phyloP scores from a whole-genome alignment of 2,797 vertebrate species.

The Phrynocephalus vlangalii region DNA sequence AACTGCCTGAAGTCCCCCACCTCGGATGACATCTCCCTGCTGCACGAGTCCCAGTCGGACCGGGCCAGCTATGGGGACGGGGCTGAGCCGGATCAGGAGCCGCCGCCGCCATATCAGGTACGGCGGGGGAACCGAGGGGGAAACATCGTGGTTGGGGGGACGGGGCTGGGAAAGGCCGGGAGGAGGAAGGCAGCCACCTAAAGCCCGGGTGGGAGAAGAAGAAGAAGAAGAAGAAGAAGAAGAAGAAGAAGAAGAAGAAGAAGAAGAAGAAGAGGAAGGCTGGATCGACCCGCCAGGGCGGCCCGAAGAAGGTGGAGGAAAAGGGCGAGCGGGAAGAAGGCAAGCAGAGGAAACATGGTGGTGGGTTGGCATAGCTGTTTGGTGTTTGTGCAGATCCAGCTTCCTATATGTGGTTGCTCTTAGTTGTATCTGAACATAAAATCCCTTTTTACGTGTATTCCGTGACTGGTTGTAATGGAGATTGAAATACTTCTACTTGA shows the following conservation, averaged over 20 bases:
- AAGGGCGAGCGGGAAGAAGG: background rate
- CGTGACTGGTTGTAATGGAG: background rate
- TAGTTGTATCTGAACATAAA: background rate
- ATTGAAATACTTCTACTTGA: background rate
- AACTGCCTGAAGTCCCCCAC: conserved; percentile 97
- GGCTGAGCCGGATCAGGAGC: conserved; percentile 91
- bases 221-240: no score
- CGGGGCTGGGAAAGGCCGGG: background rate
- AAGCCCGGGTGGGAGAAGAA: background rate
- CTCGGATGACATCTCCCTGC: conserved; percentile 96
- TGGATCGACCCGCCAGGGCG: background rate
- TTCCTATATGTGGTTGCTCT: background rate
- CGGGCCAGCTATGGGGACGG: conserved; percentile 94
- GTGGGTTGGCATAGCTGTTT: no score
- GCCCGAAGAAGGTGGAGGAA: background rate
- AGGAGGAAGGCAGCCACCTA: no score
- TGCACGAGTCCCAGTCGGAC: conserved; percentile 97
- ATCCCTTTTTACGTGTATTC: background rate
- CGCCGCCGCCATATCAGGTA: conserved; percentile 98
- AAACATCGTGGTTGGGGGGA: background rate
- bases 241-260: no score
- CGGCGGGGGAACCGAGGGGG: conserved; percentile 2
- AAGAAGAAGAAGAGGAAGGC: background rate
- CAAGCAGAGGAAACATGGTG: background rate
- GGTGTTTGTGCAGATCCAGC: background rate